Percentiles rank a stretch among this genome's conserved stretches.
Evolutionary conservation across 2,888 invertebrate species (phyloP).

Genomic region (Muschampia plurimacula): DNA sequence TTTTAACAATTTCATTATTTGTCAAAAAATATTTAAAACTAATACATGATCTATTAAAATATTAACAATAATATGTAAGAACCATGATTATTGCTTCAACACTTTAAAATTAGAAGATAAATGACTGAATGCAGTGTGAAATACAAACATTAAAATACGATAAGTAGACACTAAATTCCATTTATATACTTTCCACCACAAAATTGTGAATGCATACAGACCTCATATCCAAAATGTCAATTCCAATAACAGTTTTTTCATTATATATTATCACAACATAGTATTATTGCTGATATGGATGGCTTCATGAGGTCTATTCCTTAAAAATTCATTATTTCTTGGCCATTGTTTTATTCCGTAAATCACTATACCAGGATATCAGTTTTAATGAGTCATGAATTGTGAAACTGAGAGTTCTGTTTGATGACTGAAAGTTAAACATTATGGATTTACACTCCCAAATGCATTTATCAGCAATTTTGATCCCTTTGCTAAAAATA

Average conservation of each 20-base stretch:
- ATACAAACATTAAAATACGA: no score
- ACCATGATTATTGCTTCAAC: slow-evolving; percentile 15
- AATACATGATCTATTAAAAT: background rate
- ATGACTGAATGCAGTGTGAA: background rate
- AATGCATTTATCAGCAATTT: no score
- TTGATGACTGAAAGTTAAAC: no score
- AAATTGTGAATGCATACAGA: background rate
- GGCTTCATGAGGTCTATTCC: background rate
- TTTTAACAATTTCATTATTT: background rate
- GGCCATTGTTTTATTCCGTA: background rate
- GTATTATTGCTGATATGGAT: slow-evolving; percentile 12
- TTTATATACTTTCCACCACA: background rate
- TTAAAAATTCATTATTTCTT: background rate
- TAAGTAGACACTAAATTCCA: no score
- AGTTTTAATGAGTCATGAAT: no score
- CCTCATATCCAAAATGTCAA: slow-evolving; percentile 7
- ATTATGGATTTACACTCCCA: no score
- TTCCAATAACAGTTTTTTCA: background rate
- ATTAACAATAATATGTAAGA: slow-evolving; percentile 10
- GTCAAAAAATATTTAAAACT: background rate
- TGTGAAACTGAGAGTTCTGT: no score
- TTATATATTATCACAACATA: slow-evolving; percentile 9
- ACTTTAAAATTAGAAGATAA: background rate
- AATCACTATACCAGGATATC: background rate
- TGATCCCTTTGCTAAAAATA: no score